phyloP scores from a whole-genome alignment of 2,888 invertebrate species.

The Lasius fuliginosus region DNA sequence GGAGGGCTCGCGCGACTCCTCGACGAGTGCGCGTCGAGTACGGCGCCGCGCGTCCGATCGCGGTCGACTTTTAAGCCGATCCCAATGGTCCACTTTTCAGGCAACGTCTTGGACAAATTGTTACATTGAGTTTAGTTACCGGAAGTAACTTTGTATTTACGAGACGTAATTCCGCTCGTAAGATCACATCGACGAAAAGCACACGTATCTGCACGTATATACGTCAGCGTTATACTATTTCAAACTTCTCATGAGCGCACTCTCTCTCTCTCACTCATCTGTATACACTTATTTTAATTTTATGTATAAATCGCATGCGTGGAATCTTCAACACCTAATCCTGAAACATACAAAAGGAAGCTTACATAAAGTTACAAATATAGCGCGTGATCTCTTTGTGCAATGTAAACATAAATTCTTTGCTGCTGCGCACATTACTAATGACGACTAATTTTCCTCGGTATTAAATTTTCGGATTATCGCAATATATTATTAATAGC shows the following conservation, averaged over 20 bases:
- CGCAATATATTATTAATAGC: too few species aligned
- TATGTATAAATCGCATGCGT: too few species aligned
- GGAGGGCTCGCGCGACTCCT: too few species aligned
- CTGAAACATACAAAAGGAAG: neutral
- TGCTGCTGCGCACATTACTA: neutral
- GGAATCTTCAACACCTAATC: neutral
- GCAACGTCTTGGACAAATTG: neutral
- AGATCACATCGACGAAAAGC: neutral
- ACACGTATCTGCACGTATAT: too few species aligned
- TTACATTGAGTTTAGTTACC: too few species aligned
- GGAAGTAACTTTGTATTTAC: neutral
- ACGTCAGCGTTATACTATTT: too few species aligned
- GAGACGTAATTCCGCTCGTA: neutral
- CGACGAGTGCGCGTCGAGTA: neutral
- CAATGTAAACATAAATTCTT: neutral
- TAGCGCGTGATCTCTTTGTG: neutral
- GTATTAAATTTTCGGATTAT: neutral
- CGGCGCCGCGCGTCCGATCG: too few species aligned
- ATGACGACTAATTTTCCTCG: too few species aligned
- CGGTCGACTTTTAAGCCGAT: neutral
- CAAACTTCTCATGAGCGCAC: too few species aligned
- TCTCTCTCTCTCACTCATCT: neutral
- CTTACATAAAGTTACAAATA: constrained; percentile 1
- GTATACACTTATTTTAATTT: too few species aligned
- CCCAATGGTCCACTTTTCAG: neutral